phyloP scores from a whole-genome alignment of 2,797 vertebrate genomes.

The Leptatherina wallacei region DNA sequence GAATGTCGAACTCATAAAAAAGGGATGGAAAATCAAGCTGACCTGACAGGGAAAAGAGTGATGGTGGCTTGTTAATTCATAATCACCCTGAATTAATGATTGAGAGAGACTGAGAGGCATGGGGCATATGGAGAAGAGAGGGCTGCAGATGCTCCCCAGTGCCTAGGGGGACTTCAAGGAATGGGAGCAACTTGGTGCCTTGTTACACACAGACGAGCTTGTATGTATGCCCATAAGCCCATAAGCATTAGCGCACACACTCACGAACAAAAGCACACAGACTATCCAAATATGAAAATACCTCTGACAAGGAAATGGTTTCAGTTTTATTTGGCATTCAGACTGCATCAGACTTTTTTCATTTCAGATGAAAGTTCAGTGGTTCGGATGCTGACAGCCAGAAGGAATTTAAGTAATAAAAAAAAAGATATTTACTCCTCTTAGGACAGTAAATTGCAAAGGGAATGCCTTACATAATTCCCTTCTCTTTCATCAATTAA shows the following conservation, averaged over 20 bases:
- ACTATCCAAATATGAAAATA: conserved; percentile 34
- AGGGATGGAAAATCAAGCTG: conserved; percentile 32
- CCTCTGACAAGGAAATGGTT: conserved; percentile 39
- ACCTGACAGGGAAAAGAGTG: conserved; percentile 47
- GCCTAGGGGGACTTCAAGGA: conserved; percentile 59
- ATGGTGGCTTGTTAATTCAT: conserved; percentile 80
- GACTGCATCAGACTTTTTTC: conserved; percentile 23
- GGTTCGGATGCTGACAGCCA: conserved; percentile 36
- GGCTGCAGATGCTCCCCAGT: conserved; percentile 73
- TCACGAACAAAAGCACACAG: background rate
- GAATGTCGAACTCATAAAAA: conserved; percentile 34
- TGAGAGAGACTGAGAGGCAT: conserved; percentile 72
- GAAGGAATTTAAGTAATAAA: conserved; percentile 54
- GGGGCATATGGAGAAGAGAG: conserved; percentile 76
- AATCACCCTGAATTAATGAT: conserved; percentile 82
- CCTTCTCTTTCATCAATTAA: conserved; percentile 15
- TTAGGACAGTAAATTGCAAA: conserved; percentile 37
- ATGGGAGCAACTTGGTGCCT: conserved; percentile 61
- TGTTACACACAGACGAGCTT: conserved; percentile 51
- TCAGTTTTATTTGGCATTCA: conserved; percentile 47
- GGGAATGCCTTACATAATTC: conserved; percentile 16
- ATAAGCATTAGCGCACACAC: conserved; percentile 29
- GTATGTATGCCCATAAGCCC: conserved; percentile 32
- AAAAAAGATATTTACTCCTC: conserved; percentile 60
- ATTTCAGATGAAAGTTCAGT: conserved; percentile 33